These are phyloP conservation scores for Channa argus DNA, from an alignment of 2,113 vertebrate species.

Conservation along the genomic window DNA sequence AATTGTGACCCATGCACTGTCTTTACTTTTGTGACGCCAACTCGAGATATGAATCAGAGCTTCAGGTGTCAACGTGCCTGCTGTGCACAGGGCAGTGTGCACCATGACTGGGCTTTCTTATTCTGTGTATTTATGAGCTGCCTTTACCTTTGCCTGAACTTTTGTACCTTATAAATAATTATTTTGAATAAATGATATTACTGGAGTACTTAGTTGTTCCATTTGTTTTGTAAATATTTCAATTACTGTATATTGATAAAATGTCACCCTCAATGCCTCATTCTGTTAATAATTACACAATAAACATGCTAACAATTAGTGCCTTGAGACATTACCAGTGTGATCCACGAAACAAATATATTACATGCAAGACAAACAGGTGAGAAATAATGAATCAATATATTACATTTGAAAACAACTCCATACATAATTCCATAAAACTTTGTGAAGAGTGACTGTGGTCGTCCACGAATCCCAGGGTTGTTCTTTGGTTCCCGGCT, in stretches of 20 bases:
- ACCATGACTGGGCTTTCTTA: constrained; percentile 28
- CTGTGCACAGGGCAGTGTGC: constrained; percentile 31
- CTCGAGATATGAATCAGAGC: constrained; percentile 48
- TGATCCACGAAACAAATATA: no score
- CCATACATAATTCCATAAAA: no score
- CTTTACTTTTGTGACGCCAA: constrained; percentile 33
- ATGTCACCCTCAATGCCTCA: background rate
- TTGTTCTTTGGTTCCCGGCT: no score
- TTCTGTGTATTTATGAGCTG: constrained; percentile 59
- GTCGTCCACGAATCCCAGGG: no score
- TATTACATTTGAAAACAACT: no score
- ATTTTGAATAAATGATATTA: constrained; percentile 59
- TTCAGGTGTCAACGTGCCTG: constrained; percentile 6
- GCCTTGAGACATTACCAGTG: no score
- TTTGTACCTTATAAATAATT: constrained; percentile 72
- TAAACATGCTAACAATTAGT: no score
- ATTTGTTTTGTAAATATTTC: constrained; percentile 66
- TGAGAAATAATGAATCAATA: no score
- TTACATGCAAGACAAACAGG: background rate
- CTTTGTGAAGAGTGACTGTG: no score
- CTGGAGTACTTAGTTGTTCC: constrained; percentile 3
- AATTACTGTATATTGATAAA: constrained; percentile 53
- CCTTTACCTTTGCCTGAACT: constrained; percentile 69
- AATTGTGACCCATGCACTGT: constrained; percentile 60
- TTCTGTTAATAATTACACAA: no score